Percentiles rank a stretch among this genome's conserved stretches.
Evolutionary conservation across 92 coral and sea anemone genomes (phyloP).

Genomic region (Heliopora coerulea): DNA sequence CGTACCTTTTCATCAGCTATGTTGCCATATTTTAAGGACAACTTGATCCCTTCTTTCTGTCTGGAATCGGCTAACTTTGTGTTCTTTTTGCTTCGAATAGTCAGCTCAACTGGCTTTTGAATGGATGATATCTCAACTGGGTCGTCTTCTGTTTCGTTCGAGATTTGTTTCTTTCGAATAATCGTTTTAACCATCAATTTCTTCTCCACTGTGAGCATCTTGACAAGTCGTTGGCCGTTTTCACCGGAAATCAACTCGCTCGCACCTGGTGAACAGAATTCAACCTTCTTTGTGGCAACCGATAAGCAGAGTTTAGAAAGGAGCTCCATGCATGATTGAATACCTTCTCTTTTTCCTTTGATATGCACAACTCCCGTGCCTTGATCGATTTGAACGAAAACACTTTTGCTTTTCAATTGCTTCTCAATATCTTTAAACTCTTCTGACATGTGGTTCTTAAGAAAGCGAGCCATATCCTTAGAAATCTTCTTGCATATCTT

Average conservation of each 20-base stretch:
- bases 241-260: not conserved
- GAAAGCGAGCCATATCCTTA: conserved; percentile 51
- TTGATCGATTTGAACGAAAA: conserved; percentile 21
- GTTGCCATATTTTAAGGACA: too few relatives aligned
- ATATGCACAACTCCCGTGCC: not conserved
- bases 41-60: too few relatives aligned
- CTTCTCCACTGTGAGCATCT: too few relatives aligned
- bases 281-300: not conserved
- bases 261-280: not conserved
- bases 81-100: too few relatives aligned
- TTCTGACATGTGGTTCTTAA: conserved; percentile 48
- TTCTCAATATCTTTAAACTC: conserved; percentile 53
- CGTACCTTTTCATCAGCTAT: too few relatives aligned
- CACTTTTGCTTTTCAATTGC: conserved; percentile 45
- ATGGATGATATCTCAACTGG: too few relatives aligned
- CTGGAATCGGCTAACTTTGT: too few relatives aligned
- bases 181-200: too few relatives aligned
- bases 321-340: not conserved
- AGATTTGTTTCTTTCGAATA: too few relatives aligned
- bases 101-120: too few relatives aligned
- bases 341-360: not conserved
- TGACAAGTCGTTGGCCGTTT: too few relatives aligned
- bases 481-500: not conserved
- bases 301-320: not conserved
- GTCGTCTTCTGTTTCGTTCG: too few relatives aligned